Base-by-base conservation (phyloP, 2,888 invertebrate species). In the Ectemnius lituratus region DNA sequence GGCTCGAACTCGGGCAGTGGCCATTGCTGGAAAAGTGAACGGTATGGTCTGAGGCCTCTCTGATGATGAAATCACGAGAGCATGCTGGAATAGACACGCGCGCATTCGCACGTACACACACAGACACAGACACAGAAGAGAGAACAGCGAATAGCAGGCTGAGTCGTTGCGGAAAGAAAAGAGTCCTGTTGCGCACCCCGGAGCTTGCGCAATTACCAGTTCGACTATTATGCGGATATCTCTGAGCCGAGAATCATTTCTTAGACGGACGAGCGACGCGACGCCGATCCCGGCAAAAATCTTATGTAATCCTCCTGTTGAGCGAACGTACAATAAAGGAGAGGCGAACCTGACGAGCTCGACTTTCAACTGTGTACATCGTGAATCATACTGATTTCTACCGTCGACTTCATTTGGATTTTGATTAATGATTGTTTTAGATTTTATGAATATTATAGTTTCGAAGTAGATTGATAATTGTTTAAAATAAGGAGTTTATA, bases 1-100 rank as follows among this genome's bases (percentile, higher is more conserved):
- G 71, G 20, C 69, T 74, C 60, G 58, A 77, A 75, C 81, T 71
- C 81, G 73, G 67, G 73, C 79, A 71, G 52, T 80, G 82, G 78
- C 83, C 80, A 80, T 83, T 80, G 83, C 83, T 81, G 82, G 83
- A 83, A 81, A 83, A 83, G 83, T 83, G 83, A 83, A 75, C 81
- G 83, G 83, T 37, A 11, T 23, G 23, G 23, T 23, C 23, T 72
- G 62, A 61, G 52, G 77, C 71, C 79, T 79, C 80, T 68, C 73
- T 45, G 67, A 11, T 78, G 77, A 70, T 71, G 79, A 80, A 79
- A 79, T 70, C 62, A 20, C 75, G 73, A 62, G 45, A 47, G 52
- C 46, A 59, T 23, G 37, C 37, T 14, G 16, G 52, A 23, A 52
- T 52, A 52, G 52, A 52, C n/a, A 52, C n/a, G 37, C 11, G 58